A percentile compares a stretch with the other conserved stretches of the same genome.
These are phyloP conservation scores for Philonicus albiceps DNA, from an alignment of 2,888 invertebrate genomes.

Conservation along the genomic window DNA sequence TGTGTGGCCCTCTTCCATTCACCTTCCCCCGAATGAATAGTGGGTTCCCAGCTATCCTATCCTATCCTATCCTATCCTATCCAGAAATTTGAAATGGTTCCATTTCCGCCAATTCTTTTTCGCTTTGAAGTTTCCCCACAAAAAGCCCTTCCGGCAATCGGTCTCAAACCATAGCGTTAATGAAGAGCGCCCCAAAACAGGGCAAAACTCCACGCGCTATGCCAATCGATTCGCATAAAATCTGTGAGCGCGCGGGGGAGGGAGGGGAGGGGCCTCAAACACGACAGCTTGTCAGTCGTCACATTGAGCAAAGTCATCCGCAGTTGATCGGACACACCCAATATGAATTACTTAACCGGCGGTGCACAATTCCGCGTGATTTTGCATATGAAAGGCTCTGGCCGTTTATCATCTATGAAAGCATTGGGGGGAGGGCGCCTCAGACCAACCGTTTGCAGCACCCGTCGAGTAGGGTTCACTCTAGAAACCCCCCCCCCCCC, in stretches of 20 bases:
- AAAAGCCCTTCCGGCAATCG: not conserved
- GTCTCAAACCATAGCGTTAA: not conserved
- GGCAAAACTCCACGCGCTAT: not conserved
- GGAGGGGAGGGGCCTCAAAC: not conserved
- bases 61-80: not conserved
- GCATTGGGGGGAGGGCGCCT: not conserved
- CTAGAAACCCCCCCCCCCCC: not conserved
- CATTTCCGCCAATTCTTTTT: not conserved
- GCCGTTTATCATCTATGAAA: not conserved
- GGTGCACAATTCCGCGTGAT: not conserved
- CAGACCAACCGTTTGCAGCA: not conserved
- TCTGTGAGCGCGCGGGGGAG: not conserved
- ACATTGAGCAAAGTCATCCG: constrained; percentile 33
- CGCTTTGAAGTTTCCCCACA: not conserved
- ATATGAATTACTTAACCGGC: not conserved
- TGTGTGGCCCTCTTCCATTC: too few relatives aligned
- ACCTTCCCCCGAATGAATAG: not conserved
- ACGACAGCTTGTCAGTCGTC: not conserved
- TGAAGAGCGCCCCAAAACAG: not conserved
- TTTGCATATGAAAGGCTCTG: not conserved
- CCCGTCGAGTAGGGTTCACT: not conserved
- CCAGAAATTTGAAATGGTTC: not conserved
- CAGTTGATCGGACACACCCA: constrained; percentile 1
- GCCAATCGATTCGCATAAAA: not conserved
- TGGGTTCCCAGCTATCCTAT: not conserved